These are phyloP conservation scores for Gymnoscopelus microlampas DNA, from an alignment of 2,797 vertebrate species.

Conservation along the genomic window DNA sequence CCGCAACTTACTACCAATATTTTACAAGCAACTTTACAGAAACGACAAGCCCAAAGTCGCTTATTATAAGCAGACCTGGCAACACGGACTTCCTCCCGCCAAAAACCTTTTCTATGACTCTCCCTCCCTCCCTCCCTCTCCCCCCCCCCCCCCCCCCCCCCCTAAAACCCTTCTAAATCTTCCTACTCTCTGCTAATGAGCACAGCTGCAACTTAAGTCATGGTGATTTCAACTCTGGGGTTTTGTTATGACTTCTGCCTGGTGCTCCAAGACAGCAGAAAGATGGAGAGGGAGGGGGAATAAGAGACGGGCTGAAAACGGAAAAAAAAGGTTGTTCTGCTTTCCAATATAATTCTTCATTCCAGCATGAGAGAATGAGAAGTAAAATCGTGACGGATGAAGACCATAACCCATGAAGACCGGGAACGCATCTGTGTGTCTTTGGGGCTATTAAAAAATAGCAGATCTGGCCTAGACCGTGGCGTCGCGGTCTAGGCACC, in stretches of 20 bases:
- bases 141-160: conserved; percentile 27
- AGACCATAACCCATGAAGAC: no score
- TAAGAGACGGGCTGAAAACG: neutral
- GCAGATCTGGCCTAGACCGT: no score
- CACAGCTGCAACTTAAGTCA: conserved; percentile 72
- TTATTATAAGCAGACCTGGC: no score
- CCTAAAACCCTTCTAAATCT: conserved; percentile 57
- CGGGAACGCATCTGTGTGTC: no score
- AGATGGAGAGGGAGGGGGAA: no score
- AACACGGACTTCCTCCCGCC: no score
- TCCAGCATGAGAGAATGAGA: conserved; percentile 49
- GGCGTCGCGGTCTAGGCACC: no score
- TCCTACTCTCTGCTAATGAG: conserved; percentile 70
- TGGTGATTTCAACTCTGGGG: conserved; percentile 63
- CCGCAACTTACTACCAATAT: no score
- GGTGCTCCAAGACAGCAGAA: conserved; percentile 32
- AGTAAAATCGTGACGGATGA: conserved; percentile 50
- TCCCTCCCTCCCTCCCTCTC: neutral
- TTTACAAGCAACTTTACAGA: no score
- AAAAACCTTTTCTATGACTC: no score
- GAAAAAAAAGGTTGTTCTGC: conserved; percentile 13
- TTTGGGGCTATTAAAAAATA: no score
- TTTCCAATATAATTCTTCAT: conserved; percentile 47
- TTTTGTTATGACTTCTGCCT: conserved; percentile 71
- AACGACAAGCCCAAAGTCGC: no score